Base-by-base conservation (phyloP, 2,797 vertebrate species). In the Anguilla pacifica region DNA sequence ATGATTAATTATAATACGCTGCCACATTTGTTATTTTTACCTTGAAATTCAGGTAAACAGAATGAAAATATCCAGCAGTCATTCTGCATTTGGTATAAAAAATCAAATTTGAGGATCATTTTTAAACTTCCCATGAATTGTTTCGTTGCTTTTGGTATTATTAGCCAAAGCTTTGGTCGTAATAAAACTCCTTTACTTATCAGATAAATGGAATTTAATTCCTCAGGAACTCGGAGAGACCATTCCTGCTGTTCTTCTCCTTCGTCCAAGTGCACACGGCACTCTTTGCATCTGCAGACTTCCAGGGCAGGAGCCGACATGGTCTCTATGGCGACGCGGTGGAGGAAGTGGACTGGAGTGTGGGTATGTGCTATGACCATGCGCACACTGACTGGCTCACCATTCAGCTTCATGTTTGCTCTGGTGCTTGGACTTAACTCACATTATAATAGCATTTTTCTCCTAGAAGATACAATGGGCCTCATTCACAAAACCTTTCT, bases 301-400 rank as follows among this genome's bases (percentile, higher is more conserved):
- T 98, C 89, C 94, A 88, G 43, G 97, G 96, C 72, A 96, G 91
- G 2, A 99, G 98, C 90, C 90, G 57, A 0, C 98, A 99, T 1
- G 97, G 97, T 0, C 86, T 96, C 70, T 99, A 98, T 4, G 98
- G 98, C 0, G 98, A 99, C 61, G 94, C 96, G 0, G 95, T 96
- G 13, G 97, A 98, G 64, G 98, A 99, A 90, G 96, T 99, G 94
- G 98, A 99, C 92, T 98, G 98, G 98, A 97, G 97, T 22, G 94
- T 99, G 0, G 98, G 98, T 98, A 93, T 10, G 94, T 90, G n/a
- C 3, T 35, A 1, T 31, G 28, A 43, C 25, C 46, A 0, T n/a
- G 19, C n/a, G 79, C 79, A 51, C 35, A 15, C 43, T 51, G 46
- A 82, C 46, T 10, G 22, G 46, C 6, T 25, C 43, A n/a, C 46